phyloP scores from a whole-genome alignment of 2,888 invertebrate genomes.

The Ditula angustiorana region DNA sequence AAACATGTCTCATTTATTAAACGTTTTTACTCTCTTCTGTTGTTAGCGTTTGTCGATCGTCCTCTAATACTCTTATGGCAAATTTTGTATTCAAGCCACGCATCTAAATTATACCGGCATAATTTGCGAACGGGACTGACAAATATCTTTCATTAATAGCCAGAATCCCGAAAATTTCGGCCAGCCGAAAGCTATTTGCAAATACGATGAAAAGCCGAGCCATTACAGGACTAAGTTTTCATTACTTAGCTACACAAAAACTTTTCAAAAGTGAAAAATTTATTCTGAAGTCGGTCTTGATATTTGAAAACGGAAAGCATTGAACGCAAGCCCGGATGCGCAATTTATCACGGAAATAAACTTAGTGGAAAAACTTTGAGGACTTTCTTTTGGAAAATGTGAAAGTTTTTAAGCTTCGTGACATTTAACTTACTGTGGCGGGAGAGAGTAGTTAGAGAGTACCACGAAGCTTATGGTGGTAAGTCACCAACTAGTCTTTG shows the following conservation, averaged over 20 bases:
- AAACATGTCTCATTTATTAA: no score
- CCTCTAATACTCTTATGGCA: not conserved
- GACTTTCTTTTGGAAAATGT: slow-evolving; percentile 22
- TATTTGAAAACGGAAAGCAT: slow-evolving; percentile 21
- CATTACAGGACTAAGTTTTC: slow-evolving; percentile 6
- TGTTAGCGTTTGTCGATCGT: not conserved
- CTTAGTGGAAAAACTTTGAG: slow-evolving; percentile 21
- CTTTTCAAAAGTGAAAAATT: slow-evolving; percentile 19
- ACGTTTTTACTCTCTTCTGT: no score
- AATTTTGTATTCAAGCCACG: slow-evolving; percentile 1
- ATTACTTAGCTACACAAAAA: slow-evolving; percentile 17
- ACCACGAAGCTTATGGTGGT: no score
- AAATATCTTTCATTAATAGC: slow-evolving; percentile 3
- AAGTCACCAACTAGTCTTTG: no score
- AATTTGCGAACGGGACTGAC: not conserved
- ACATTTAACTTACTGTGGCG: not conserved
- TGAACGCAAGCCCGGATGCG: slow-evolving; percentile 21
- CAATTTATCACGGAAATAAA: slow-evolving; percentile 34
- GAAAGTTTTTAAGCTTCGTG: slow-evolving; percentile 11
- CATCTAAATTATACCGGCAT: not conserved
- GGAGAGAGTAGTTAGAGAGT: not conserved
- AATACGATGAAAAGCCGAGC: not conserved
- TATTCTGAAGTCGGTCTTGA: slow-evolving; percentile 15
- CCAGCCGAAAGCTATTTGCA: not conserved
- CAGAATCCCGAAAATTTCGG: not conserved